phyloP scores from a whole-genome alignment of 2,113 vertebrate species.

The Balaenoptera acutorostrata region DNA sequence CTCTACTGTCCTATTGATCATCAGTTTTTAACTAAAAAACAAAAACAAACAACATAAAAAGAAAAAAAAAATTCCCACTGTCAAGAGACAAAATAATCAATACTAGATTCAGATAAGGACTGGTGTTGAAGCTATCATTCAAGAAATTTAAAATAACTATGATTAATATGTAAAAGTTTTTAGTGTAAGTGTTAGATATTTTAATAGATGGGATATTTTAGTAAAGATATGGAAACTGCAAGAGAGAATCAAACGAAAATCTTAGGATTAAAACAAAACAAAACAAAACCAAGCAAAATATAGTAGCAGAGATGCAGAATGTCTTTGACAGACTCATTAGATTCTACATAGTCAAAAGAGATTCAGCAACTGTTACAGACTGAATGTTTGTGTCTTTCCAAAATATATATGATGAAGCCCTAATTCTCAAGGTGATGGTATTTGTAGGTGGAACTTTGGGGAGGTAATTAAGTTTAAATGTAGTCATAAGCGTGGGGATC shows the following conservation, averaged over 20 bases:
- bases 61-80: background rate
- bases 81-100: background rate
- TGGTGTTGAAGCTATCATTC: background rate
- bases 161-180: background rate
- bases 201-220: background rate
- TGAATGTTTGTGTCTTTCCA: background rate
- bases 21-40: background rate
- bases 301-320: background rate
- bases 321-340: background rate
- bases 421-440: background rate
- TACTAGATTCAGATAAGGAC: background rate
- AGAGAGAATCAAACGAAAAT: background rate
- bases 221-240: background rate
- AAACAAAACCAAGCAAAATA: background rate
- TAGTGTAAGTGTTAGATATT: background rate
- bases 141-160: background rate
- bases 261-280: background rate
- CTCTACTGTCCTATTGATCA: background rate
- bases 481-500: background rate
- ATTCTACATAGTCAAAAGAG: background rate
- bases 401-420: background rate
- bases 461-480: background rate
- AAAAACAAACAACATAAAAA: background rate
- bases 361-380: background rate
- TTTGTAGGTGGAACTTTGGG: background rate